phyloP scores from a whole-genome alignment of 2,797 vertebrate genomes.

The Pseudochirops cupreus region DNA sequence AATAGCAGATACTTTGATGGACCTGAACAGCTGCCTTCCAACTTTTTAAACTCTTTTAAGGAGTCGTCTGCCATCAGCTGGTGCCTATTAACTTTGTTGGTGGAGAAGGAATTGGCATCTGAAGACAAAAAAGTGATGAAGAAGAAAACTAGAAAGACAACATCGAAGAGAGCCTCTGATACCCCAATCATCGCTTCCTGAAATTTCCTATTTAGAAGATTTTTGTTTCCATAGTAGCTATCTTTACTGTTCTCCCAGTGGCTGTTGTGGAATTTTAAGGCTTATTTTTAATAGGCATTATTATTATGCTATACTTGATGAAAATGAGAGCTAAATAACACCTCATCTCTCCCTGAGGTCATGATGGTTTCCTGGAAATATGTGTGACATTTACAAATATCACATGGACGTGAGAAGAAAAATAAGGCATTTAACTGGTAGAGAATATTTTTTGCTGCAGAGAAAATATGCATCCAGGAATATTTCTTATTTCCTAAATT shows the following conservation, averaged over 20 bases:
- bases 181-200: slow-evolving; percentile 62
- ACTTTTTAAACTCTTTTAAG: slow-evolving; percentile 70
- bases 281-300: slow-evolving; percentile 41
- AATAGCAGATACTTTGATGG: slow-evolving; percentile 77
- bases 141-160: slow-evolving; percentile 78
- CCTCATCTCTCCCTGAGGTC: neutral
- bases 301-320: slow-evolving; percentile 32
- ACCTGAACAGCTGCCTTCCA: slow-evolving; percentile 82
- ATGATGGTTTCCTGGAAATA: neutral
- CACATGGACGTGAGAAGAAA: slow-evolving; percentile 16
- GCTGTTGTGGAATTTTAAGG: slow-evolving; percentile 55
- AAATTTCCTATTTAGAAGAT: slow-evolving; percentile 72
- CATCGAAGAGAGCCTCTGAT: slow-evolving; percentile 65
- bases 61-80: slow-evolving; percentile 68
- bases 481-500: neutral
- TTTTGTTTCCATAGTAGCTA: slow-evolving; percentile 62
- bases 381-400: neutral
- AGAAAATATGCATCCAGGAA: slow-evolving; percentile 43
- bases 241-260: slow-evolving; percentile 66
- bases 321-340: slow-evolving; percentile 3
- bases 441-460: neutral
- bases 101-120: slow-evolving; percentile 75
- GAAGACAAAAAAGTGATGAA: slow-evolving; percentile 81
- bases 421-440: neutral
- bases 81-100: slow-evolving; percentile 74